A percentile compares a stretch with the other conserved stretches of the same genome.
phyloP scores from a whole-genome alignment of 2,113 vertebrate species.

The Rhineura floridana region DNA sequence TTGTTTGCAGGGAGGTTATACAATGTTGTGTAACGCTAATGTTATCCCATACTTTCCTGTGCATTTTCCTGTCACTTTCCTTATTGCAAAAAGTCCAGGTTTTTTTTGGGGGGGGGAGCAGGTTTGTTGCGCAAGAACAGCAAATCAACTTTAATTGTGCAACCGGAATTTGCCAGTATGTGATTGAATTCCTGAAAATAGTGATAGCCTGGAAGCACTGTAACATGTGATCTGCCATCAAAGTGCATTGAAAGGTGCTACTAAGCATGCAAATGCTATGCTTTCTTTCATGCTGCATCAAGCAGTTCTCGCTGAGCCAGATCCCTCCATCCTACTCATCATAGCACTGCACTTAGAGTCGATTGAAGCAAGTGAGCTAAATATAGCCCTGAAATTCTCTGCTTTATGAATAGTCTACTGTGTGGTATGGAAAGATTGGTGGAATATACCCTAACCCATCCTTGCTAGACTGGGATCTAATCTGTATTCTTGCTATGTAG shows the following conservation, averaged over 20 bases:
- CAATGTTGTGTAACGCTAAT: too few species aligned
- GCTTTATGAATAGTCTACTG: background rate
- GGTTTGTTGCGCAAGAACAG: too few species aligned
- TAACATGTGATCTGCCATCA: background rate
- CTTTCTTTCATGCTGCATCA: background rate
- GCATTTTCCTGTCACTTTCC: too few species aligned
- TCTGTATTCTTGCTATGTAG: background rate
- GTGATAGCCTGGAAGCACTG: too few species aligned
- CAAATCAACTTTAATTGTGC: too few species aligned
- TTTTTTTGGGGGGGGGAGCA: too few species aligned
- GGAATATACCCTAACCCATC: background rate
- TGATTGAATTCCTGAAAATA: too few species aligned
- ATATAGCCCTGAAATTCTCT: background rate
- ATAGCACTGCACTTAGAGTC: accelerated
- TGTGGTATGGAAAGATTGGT: background rate
- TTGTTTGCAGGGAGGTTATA: too few species aligned
- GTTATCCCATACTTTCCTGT: too few species aligned
- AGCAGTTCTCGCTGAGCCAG: accelerated
- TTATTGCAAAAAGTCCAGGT: too few species aligned
- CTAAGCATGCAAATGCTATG: background rate
- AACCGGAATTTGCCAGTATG: too few species aligned
- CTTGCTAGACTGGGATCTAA: background rate
- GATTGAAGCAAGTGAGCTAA: background rate
- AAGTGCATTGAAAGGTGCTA: background rate
- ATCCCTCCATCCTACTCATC: accelerated